phyloP scores from a whole-genome alignment of 2,797 vertebrate genomes.

The Alfaro cultratus region DNA sequence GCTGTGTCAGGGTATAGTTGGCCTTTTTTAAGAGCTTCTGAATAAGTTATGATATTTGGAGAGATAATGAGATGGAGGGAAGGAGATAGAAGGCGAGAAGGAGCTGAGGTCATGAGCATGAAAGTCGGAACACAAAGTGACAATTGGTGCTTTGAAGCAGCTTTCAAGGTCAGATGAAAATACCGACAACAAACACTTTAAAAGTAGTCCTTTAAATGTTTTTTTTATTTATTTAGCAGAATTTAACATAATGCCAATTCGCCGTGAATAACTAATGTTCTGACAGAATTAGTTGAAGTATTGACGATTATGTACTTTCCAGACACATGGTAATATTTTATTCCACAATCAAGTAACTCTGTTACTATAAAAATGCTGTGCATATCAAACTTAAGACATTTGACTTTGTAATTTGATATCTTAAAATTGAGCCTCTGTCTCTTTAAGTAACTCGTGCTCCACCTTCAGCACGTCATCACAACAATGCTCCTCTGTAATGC shows the following conservation, averaged over 20 bases:
- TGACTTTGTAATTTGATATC: no score
- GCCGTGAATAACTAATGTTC: not conserved
- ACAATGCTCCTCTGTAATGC: no score
- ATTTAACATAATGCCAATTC: not conserved
- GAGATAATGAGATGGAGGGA: conserved; percentile 79
- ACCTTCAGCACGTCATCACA: no score
- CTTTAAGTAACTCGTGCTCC: no score
- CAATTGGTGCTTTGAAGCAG: conserved; percentile 50
- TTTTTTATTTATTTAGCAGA: not conserved
- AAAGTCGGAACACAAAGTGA: conserved; percentile 67
- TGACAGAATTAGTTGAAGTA: not conserved
- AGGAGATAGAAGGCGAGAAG: conserved; percentile 58
- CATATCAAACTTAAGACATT: no score
- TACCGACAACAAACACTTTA: conserved; percentile 18
- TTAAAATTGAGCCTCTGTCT: no score
- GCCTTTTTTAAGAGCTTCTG: conserved; percentile 79
- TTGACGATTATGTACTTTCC: not conserved
- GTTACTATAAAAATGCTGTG: no score
- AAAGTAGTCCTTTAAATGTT: not conserved
- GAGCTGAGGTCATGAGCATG: conserved; percentile 69
- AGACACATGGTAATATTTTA: no score
- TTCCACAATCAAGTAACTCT: no score
- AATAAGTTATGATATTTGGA: conserved; percentile 84
- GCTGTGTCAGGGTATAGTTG: conserved; percentile 77
- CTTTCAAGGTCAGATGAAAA: conserved; percentile 66